Percentiles rank a stretch among this genome's conserved stretches.
Evolutionary conservation across 2,888 invertebrate genomes (phyloP).

Genomic region (Cephus sareptanus): DNA sequence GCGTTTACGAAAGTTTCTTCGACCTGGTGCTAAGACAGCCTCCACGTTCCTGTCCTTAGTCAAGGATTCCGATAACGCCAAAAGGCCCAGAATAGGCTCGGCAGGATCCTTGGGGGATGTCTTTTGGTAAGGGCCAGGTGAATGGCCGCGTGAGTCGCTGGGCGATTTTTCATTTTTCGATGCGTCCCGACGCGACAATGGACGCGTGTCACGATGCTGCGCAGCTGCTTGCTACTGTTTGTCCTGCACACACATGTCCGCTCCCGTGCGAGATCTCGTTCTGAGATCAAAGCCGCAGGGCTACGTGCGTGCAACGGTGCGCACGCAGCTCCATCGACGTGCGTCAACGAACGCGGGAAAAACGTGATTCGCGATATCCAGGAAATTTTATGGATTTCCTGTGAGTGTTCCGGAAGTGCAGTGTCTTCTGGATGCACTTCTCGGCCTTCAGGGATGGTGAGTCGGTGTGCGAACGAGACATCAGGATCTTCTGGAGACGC

Average conservation of each 20-base stretch:
- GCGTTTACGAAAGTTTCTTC: neutral
- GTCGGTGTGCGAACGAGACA: too few species aligned
- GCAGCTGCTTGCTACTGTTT: constrained; percentile 62
- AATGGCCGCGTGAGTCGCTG: constrained; percentile 5
- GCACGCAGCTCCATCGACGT: neutral
- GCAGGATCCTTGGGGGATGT: neutral
- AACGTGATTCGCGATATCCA: too few species aligned
- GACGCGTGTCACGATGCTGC: constrained; percentile 63
- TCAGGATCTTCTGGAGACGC: too few species aligned
- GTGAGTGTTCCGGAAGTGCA: too few species aligned
- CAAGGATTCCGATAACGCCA: neutral
- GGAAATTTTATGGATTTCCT: too few species aligned
- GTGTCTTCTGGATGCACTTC: too few species aligned
- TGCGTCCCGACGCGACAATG: constrained; percentile 63
- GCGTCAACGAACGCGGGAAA: neutral
- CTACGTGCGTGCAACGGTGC: neutral
- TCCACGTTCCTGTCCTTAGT: neutral
- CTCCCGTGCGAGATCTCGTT: constrained; percentile 36
- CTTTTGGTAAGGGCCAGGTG: constrained; percentile 14
- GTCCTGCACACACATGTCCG: constrained; percentile 59
- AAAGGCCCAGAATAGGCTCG: neutral
- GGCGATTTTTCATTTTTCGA: constrained; percentile 65
- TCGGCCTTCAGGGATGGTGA: too few species aligned
- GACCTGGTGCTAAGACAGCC: neutral
- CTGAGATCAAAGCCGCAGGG: constrained; percentile 41